Evolutionary conservation across 2,888 invertebrate species (phyloP).

Genomic region (Calliopum simillimum): DNA sequence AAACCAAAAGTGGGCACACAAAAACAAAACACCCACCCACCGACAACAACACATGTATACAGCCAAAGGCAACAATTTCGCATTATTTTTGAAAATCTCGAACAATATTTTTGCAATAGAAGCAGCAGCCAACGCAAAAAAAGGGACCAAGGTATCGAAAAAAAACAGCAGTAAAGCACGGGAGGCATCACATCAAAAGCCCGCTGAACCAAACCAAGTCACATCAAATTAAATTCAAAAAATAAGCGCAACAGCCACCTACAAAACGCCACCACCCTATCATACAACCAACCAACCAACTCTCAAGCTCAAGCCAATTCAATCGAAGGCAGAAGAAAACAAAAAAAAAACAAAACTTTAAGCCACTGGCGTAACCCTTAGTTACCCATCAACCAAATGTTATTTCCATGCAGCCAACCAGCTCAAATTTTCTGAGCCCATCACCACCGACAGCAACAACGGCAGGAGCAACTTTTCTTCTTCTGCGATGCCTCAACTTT

Average conservation of each 20-base stretch:
- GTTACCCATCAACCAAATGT: conserved; percentile 10
- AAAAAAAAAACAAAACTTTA: too few species aligned
- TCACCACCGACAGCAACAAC: too few species aligned
- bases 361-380: not conserved
- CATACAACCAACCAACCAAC: not conserved
- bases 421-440: too few species aligned
- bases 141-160: not conserved
- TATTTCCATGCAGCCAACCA: not conserved
- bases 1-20: not conserved
- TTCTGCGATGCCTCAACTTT: too few species aligned
- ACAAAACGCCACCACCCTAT: not conserved
- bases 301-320: not conserved
- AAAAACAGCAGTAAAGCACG: not conserved
- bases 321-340: too few species aligned
- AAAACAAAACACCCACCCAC: not conserved
- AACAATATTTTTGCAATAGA: conserved; percentile 24
- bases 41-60: not conserved
- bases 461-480: too few species aligned
- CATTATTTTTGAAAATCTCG: conserved; percentile 5
- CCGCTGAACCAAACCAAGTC: conserved; percentile 9
- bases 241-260: conserved; percentile 12
- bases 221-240: conserved; percentile 21
- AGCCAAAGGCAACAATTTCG: conserved; percentile 17
- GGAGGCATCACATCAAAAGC: not conserved
- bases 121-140: not conserved